Base-by-base conservation (phyloP, 1,140 invertebrate genomes). In the Cyrtorhinus lividipennis region DNA sequence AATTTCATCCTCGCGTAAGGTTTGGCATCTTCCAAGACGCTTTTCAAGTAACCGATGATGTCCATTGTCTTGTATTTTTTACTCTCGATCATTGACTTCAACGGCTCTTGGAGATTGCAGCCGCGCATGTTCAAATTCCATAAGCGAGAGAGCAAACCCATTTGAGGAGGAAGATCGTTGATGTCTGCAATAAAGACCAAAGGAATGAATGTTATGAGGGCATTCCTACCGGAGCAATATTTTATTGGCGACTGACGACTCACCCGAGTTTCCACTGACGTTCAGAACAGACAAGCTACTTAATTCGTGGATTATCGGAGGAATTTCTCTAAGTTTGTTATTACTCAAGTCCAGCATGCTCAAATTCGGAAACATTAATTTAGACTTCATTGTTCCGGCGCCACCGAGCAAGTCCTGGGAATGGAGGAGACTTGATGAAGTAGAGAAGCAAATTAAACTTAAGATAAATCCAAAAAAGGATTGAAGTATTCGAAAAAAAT, bases 61-160 rank as follows among this genome's bases (percentile, higher is more conserved):
- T 98, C 95, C 82, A 92, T 92, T 2, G 93, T 96, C 76, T 95
- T 95, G 71, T 91, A 92, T 63, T 92, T 90, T 69, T 93, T 93
- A 57, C 85, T 88, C 24, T 88, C 86, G 30, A 98, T 88, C 85
- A 98, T 92, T 0, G 89, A 88, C 65, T 88, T 87, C 10, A 99
- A 76, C 1, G 90, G 94, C 73, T 92, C 94, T 72, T 86, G 89
- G 27, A 92, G 76, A 59, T 82, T 82, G 73, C 95, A 98, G 0
- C 90, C 90, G 62, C 85, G 81, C 5, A 94, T 91, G 73, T 95
- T 95, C 13, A 99, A 74, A 75, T 95, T 98, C 94, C 95, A 98
- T 13, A 99, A 76, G 12, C 93, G 83, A 1, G 87, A 88, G 1
- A 98, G 76, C 2, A 97, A 73, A 5, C 96, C 96, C 82, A 99